A percentile compares a stretch with the other conserved stretches of the same genome.
These are phyloP conservation scores for Strongylocentrotus purpuratus DNA, from an alignment of 35 echinoderm and acorn worm species.

Conservation along the genomic window DNA sequence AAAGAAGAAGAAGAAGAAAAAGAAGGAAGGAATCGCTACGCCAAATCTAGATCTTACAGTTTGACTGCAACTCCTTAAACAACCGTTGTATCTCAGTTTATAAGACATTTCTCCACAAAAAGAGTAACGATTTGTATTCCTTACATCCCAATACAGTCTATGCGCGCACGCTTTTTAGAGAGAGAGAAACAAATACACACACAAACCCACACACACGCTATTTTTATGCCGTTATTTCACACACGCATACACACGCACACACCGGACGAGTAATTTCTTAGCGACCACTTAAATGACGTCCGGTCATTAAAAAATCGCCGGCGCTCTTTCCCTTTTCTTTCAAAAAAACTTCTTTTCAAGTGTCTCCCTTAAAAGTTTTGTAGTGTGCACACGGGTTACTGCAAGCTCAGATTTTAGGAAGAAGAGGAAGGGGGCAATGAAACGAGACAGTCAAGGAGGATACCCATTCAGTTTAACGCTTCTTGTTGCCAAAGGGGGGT, in stretches of 20 bases:
- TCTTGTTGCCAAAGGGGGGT: background rate
- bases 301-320: background rate
- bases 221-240: background rate
- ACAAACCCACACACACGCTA: too few relatives aligned
- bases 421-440: background rate
- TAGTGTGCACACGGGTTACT: background rate
- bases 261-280: background rate
- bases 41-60: too few relatives aligned
- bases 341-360: constrained; percentile 2
- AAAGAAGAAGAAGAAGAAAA: too few relatives aligned
- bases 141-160: background rate
- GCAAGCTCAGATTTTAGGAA: background rate
- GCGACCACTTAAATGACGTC: constrained; percentile 9
- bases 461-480: background rate
- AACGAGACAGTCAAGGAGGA: background rate
- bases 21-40: too few relatives aligned
- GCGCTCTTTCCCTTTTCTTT: background rate
- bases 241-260: background rate
- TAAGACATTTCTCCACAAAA: background rate
- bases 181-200: background rate
- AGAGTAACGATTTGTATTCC: background rate
- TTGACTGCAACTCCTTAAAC: background rate
- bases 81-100: background rate
- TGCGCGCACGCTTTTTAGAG: background rate
- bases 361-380: background rate